Evolutionary conservation across 2,113 vertebrate genomes (phyloP).

Genomic region (Dasypus novemcinctus): DNA sequence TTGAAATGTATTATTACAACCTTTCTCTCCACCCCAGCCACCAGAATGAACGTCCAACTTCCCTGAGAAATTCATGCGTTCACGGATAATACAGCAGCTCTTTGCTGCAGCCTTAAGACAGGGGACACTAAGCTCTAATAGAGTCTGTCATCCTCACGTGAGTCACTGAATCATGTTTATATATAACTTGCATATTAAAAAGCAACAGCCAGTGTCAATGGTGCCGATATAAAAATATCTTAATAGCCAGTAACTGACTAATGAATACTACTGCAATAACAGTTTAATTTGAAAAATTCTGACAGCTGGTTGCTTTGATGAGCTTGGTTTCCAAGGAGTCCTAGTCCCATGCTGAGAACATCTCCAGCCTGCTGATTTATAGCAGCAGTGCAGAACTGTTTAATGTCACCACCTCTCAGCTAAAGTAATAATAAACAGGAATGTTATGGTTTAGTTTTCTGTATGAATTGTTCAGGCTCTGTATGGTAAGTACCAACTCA

Average conservation of each 20-base stretch:
- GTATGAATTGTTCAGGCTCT: slow-evolving; percentile 87
- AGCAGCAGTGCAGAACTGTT: slow-evolving; percentile 88
- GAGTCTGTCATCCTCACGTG: slow-evolving; percentile 63
- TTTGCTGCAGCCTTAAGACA: slow-evolving; percentile 50
- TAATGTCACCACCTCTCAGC: slow-evolving; percentile 89
- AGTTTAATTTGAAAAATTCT: slow-evolving; percentile 89
- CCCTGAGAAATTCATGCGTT: slow-evolving; percentile 69
- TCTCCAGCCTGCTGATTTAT: slow-evolving; percentile 88
- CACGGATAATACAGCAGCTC: slow-evolving; percentile 7
- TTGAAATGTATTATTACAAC: slow-evolving; percentile 70
- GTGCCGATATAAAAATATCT: slow-evolving; percentile 86
- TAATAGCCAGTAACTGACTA: slow-evolving; percentile 88
- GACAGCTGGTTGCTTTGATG: slow-evolving; percentile 88
- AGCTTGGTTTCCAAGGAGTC: slow-evolving; percentile 87
- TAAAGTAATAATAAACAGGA: slow-evolving; percentile 89
- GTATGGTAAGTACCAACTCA: slow-evolving; percentile 86
- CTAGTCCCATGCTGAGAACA: slow-evolving; percentile 85
- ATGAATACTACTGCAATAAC: slow-evolving; percentile 87
- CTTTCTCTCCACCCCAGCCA: slow-evolving; percentile 56
- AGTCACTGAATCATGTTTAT: slow-evolving; percentile 83
- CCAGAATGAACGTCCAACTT: slow-evolving; percentile 67
- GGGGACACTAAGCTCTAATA: slow-evolving; percentile 60
- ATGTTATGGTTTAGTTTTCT: slow-evolving; percentile 89
- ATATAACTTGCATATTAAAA: slow-evolving; percentile 85
- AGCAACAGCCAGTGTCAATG: slow-evolving; percentile 83